Evolutionary conservation across 2,113 vertebrate species (phyloP).

Genomic region (Dipodomys ordii): DNA sequence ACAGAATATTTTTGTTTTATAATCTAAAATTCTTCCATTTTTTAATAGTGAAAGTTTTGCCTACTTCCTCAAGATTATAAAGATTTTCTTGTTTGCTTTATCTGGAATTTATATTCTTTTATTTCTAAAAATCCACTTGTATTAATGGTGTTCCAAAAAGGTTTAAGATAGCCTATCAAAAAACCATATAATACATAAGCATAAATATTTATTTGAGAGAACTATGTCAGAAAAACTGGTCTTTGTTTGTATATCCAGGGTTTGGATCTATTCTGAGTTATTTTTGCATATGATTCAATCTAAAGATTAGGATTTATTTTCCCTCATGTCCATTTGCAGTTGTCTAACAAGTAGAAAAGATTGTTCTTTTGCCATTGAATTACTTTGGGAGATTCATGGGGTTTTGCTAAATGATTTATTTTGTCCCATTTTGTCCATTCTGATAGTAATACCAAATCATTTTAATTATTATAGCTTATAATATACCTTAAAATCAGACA

Average conservation of each 20-base stretch:
- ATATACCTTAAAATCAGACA: background rate
- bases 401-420: background rate
- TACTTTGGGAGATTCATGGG: background rate
- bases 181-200: too few relatives aligned
- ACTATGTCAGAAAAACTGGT: background rate
- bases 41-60: background rate
- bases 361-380: background rate
- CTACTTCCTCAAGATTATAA: background rate
- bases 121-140: too few relatives aligned
- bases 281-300: background rate
- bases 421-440: background rate
- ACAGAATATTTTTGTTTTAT: background rate
- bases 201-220: too few relatives aligned
- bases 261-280: slow-evolving; percentile 24
- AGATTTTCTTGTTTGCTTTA: background rate
- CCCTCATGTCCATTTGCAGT: background rate
- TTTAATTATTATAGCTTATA: background rate
- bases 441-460: background rate
- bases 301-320: background rate
- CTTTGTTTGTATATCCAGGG: slow-evolving; percentile 29
- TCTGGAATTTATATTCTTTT: background rate
- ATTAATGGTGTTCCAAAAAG: too few relatives aligned
- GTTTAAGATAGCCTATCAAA: too few relatives aligned
- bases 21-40: background rate
- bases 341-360: background rate